Percentiles rank a stretch among this genome's conserved stretches.
Evolutionary conservation across 2,113 vertebrate species (phyloP).

Genomic region (Myiopsitta monachus): DNA sequence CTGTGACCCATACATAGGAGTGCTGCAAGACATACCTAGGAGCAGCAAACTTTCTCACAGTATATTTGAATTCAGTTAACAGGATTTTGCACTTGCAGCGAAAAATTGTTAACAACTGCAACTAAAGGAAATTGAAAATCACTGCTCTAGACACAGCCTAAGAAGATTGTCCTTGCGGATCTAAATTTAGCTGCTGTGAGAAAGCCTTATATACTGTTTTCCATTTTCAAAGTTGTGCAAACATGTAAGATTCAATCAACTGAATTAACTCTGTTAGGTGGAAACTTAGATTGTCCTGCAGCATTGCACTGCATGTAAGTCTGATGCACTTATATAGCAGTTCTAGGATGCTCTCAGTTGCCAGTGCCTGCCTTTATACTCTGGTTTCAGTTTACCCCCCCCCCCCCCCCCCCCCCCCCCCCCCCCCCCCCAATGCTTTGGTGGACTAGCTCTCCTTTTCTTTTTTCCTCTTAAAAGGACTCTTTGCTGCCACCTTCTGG

Average conservation of each 20-base stretch:
- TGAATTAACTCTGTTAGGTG: neutral
- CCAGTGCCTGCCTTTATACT: neutral
- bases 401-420: too few species aligned
- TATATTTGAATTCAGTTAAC: neutral
- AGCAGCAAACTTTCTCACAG: neutral
- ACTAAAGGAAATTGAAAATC: neutral
- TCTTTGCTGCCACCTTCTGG: constrained; percentile 43
- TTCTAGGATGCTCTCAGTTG: neutral
- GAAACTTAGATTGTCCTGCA: neutral
- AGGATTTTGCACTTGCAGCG: neutral
- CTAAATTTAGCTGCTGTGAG: neutral
- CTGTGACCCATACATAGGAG: neutral
- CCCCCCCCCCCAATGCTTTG: neutral
- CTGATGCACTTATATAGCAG: neutral
- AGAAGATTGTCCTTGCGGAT: neutral
- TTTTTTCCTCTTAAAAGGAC: neutral
- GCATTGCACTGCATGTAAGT: neutral
- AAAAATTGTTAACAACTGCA: neutral
- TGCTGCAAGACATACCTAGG: neutral
- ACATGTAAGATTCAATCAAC: neutral
- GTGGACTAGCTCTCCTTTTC: neutral
- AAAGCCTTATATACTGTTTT: neutral
- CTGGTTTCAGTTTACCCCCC: too few species aligned
- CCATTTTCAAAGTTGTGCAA: neutral
- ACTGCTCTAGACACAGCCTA: neutral